These are phyloP conservation scores for Tenrec ecaudatus DNA, from an alignment of 2,113 vertebrate genomes.

Conservation along the genomic window DNA sequence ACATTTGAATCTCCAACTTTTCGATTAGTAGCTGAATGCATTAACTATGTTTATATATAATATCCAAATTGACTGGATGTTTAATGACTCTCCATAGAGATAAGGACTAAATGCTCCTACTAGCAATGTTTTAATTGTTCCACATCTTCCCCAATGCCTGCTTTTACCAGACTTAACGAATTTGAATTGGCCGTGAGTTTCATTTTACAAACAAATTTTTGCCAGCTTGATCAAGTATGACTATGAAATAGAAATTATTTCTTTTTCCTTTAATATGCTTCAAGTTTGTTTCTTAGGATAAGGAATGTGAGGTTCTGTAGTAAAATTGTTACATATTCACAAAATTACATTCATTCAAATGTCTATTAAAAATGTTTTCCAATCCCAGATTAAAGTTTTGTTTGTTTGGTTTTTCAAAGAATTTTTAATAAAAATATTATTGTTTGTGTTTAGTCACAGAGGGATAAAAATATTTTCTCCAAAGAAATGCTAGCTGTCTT, in stretches of 20 bases:
- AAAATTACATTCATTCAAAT: conserved; percentile 20
- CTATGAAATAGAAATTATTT: not conserved
- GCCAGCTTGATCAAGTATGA: not conserved
- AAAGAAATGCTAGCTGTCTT: conserved; percentile 1
- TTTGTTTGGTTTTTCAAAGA: not conserved
- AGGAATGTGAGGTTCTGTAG: not conserved
- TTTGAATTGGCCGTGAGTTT: too few relatives aligned
- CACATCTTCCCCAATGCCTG: not conserved
- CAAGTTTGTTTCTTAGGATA: not conserved
- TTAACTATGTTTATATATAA: not conserved
- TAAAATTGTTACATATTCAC: conserved; percentile 9
- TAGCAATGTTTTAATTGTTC: not conserved
- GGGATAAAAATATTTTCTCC: not conserved
- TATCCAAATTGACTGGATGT: not conserved
- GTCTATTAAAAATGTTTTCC: conserved; percentile 28
- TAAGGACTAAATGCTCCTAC: not conserved
- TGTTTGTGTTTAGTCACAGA: conserved; percentile 52
- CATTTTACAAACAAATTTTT: not conserved
- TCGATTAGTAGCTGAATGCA: not conserved
- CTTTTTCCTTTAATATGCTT: conserved; percentile 20
- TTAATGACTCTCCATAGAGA: not conserved
- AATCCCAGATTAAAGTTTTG: not conserved
- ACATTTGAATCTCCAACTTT: not conserved
- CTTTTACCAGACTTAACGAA: not conserved
- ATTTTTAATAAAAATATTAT: conserved; percentile 49